Base-by-base conservation (phyloP, 23 tunicate genomes). In the Clavelina lepadiformis region DNA sequence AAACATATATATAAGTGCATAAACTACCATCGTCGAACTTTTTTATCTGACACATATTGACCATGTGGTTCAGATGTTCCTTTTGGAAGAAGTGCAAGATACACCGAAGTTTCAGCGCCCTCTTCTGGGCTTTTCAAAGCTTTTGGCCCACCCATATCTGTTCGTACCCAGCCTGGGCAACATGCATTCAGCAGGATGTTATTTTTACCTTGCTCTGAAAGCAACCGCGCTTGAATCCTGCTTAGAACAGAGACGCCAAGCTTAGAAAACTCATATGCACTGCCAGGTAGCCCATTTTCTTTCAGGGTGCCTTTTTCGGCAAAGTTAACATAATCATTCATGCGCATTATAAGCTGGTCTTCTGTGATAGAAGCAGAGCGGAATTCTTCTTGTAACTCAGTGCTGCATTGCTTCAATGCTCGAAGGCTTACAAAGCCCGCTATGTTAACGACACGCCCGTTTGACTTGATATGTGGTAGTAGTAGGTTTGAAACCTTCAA, bases 101-200 rank as follows among this genome's bases (percentile, higher is more conserved):
- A 69, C 18, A 79, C 56, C 11, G 94, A 74, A 3, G 79, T 70
- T 60, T 50, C 52, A 6, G 85, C 85, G 0, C 86, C 94, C 52
- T 85, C 67, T 51, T 78, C 83, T 0, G 94, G 94, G 19, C 66
- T 61, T 71, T 58, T 68, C 0, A 41, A 36, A 26, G 85, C 94
- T 54, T 49, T 63, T 20, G 88, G 60, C 15, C 73, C 58, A 0
- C 63, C 49, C 94, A 85, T 85, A 32, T 85, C 94, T 3, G 94
- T 85, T 35, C 45, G 52, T 3, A 77, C 74, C 62, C 63, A 85
- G 0, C 94, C 87, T 5, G 94, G 94, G 53, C 87, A 80, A 51
- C 74, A 71, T 15, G 81, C 67, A 56, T 85, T 85, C 31, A 85
- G 22, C 45, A 85, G 35, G n/a, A 80, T 56, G 30, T 79, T 67